Evolutionary conservation across 2,888 invertebrate genomes (phyloP).

Genomic region (Trachelus tabidus): DNA sequence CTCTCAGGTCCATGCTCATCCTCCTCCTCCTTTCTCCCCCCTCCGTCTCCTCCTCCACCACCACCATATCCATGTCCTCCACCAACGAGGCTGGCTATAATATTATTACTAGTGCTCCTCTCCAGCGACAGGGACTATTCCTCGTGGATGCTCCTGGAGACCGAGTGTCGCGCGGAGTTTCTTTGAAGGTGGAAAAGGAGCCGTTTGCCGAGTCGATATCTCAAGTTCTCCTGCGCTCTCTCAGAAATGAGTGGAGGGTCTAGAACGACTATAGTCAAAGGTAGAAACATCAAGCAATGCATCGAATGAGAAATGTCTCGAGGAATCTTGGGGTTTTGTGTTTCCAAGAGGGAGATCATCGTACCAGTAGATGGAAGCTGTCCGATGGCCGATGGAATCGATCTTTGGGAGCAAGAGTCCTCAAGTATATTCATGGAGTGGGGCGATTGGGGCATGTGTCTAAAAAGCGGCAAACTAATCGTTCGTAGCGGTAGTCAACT

Average conservation of each 20-base stretch:
- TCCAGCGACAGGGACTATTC: not conserved
- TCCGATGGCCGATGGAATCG: not conserved
- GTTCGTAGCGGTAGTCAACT: slow-evolving; percentile 1
- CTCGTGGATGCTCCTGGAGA: not conserved
- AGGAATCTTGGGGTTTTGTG: not conserved
- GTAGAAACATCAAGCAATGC: not conserved
- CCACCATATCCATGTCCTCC: not conserved
- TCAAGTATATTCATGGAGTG: not conserved
- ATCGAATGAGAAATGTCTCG: not conserved
- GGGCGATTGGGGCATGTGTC: not conserved
- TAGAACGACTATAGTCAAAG: not conserved
- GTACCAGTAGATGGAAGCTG: not conserved
- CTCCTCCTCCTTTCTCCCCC: not conserved
- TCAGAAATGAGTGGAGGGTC: not conserved
- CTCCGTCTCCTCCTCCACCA: not conserved
- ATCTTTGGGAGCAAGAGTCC: not conserved
- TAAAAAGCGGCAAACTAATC: slow-evolving; percentile 10
- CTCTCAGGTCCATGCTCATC: slow-evolving; percentile 31
- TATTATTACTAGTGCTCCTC: not conserved
- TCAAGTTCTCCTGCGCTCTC: not conserved
- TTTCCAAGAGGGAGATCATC: not conserved
- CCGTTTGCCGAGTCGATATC: not conserved
- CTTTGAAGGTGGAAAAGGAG: not conserved
- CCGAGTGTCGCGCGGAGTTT: not conserved
- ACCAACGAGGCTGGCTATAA: not conserved